Conservation (phyloP, 2,113 vertebrate species). For the Lycaon pictus region DNA sequence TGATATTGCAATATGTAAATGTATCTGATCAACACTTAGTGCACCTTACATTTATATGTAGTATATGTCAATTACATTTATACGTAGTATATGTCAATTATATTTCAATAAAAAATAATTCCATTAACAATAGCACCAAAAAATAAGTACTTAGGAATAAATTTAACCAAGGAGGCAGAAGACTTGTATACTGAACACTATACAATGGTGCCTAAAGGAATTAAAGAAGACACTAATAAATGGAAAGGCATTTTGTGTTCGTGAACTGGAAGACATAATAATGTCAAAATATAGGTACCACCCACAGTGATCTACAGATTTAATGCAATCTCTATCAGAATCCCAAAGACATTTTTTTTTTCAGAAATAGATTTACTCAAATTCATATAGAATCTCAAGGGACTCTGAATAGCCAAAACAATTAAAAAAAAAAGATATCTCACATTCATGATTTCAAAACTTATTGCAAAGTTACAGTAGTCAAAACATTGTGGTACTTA, state of each 20-base stretch:
- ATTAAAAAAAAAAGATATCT: not conserved
- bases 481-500: not conserved
- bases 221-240: not conserved
- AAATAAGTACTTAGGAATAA: not conserved
- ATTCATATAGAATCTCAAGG: not conserved
- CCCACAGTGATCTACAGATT: not conserved
- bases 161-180: not conserved
- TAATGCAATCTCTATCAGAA: not conserved
- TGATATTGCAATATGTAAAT: not conserved
- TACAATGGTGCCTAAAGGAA: not conserved
- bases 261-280: not conserved
- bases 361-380: not conserved
- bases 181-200: not conserved
- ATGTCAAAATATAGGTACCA: not conserved
- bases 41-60: not conserved
- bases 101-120: not conserved
- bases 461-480: not conserved
- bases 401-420: not conserved
- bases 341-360: not conserved
- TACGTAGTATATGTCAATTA: not conserved
- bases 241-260: not conserved
- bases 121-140: not conserved
- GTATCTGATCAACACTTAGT: not conserved
- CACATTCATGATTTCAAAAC: not conserved
- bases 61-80: not conserved